Percentiles rank a stretch among this genome's conserved stretches.
Evolutionary conservation across 2,113 vertebrate genomes (phyloP).

Genomic region (Tichodroma muraria): DNA sequence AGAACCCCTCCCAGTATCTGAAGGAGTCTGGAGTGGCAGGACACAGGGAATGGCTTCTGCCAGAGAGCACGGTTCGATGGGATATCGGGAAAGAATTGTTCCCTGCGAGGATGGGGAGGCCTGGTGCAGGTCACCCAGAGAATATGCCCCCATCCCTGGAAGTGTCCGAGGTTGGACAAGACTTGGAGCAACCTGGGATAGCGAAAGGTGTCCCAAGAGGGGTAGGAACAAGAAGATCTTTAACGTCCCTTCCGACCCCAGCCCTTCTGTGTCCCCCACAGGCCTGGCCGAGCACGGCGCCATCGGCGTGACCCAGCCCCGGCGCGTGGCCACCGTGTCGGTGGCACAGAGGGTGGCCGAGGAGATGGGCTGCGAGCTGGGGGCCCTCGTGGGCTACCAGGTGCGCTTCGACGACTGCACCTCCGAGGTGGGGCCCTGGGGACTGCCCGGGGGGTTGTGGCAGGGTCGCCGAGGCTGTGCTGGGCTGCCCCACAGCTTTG

Average conservation of each 20-base stretch:
- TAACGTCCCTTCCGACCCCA: too few relatives aligned
- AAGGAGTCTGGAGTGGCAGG: background rate
- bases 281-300: conserved; percentile 81
- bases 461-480: fast-evolving
- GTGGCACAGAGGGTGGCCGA: conserved; percentile 92
- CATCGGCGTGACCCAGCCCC: conserved; percentile 89
- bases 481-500: background rate
- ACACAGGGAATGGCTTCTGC: background rate
- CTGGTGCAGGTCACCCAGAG: background rate
- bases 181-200: fast-evolving
- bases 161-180: background rate
- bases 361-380: conserved; percentile 83
- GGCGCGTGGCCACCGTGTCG: conserved; percentile 90
- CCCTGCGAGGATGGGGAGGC: fast-evolving
- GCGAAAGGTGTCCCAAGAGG: background rate
- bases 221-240: fast-evolving
- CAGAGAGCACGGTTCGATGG: fast-evolving
- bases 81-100: too few relatives aligned
- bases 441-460: background rate
- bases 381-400: conserved; percentile 88
- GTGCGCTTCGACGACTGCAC: conserved; percentile 95
- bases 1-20: background rate
- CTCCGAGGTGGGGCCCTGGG: conserved; percentile 73
- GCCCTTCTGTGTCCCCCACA: background rate
- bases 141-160: background rate